These are phyloP conservation scores for Pao palembangensis DNA, from an alignment of 2,113 vertebrate genomes.

Conservation along the genomic window DNA sequence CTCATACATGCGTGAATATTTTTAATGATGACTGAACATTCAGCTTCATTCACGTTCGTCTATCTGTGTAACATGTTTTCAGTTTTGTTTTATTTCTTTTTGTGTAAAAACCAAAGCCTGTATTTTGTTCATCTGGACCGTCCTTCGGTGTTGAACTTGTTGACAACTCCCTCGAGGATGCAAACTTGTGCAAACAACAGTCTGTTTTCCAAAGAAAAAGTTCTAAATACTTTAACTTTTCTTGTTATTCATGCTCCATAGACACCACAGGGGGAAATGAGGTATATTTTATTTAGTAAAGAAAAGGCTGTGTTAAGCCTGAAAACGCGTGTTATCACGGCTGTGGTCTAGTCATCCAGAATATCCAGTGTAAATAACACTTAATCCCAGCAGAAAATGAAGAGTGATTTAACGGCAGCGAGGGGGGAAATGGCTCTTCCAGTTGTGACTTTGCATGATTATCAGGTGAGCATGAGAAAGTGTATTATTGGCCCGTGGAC, in stretches of 20 bases:
- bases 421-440: slow-evolving; percentile 5
- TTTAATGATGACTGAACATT: too few species aligned
- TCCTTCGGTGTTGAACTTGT: background rate
- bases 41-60: too few species aligned
- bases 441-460: slow-evolving; percentile 55
- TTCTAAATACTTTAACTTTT: slow-evolving; percentile 42
- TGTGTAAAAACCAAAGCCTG: background rate
- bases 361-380: slow-evolving; percentile 61
- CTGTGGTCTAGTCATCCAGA: slow-evolving; percentile 32
- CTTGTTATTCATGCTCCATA: slow-evolving; percentile 13
- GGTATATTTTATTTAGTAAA: slow-evolving; percentile 37
- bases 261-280: slow-evolving; percentile 43
- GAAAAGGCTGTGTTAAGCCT: slow-evolving; percentile 25
- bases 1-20: background rate
- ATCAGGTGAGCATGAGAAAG: slow-evolving; percentile 31
- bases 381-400: slow-evolving; percentile 50
- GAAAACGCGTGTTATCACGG: slow-evolving; percentile 21
- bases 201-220: slow-evolving; percentile 27
- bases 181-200: slow-evolving; percentile 42
- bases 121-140: background rate
- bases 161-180: slow-evolving; percentile 30
- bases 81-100: background rate
- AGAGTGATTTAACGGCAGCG: slow-evolving; percentile 44
- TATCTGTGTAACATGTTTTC: background rate
- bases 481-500: slow-evolving; percentile 5